These are phyloP conservation scores for Colostygia pectinataria DNA, from an alignment of 2,888 invertebrate genomes.

Conservation along the genomic window DNA sequence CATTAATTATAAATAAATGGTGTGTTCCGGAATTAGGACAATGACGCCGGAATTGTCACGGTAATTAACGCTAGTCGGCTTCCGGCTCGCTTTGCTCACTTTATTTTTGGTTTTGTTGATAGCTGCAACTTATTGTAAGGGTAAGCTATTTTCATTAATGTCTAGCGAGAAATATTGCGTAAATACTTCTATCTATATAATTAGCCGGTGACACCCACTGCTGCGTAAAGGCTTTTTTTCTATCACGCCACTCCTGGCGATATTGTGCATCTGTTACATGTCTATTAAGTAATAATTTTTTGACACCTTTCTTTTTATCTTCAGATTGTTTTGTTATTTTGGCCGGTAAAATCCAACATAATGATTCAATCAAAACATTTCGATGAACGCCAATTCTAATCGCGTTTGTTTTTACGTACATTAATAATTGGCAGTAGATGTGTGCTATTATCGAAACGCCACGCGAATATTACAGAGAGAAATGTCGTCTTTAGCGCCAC, in stretches of 20 bases:
- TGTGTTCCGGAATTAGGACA: constrained; percentile 62
- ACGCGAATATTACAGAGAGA: constrained; percentile 25
- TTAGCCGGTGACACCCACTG: too few relatives aligned
- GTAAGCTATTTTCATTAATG: constrained; percentile 20
- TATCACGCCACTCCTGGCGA: too few relatives aligned
- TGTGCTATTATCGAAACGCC: constrained; percentile 26
- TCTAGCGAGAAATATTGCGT: background rate
- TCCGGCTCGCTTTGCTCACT: constrained; percentile 59
- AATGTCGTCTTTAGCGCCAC: constrained; percentile 27
- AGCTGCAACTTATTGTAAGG: constrained; percentile 22
- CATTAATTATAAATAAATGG: too few relatives aligned
- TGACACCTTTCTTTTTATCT: constrained; percentile 6
- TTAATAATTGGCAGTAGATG: constrained; percentile 14
- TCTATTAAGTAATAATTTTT: too few relatives aligned
- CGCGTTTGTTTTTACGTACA: constrained; percentile 11
- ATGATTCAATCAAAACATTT: constrained; percentile 27
- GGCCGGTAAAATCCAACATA: constrained; percentile 11
- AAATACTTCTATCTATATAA: too few relatives aligned
- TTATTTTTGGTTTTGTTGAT: constrained; percentile 46
- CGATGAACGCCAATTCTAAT: constrained; percentile 14
- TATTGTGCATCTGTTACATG: too few relatives aligned
- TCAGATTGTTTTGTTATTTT: constrained; percentile 3
- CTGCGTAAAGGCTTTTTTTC: too few relatives aligned
- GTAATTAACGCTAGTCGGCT: constrained; percentile 60
- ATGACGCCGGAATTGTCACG: constrained; percentile 60